phyloP scores from a whole-genome alignment of 2,888 invertebrate genomes.

The Patella ulyssiponensis region DNA sequence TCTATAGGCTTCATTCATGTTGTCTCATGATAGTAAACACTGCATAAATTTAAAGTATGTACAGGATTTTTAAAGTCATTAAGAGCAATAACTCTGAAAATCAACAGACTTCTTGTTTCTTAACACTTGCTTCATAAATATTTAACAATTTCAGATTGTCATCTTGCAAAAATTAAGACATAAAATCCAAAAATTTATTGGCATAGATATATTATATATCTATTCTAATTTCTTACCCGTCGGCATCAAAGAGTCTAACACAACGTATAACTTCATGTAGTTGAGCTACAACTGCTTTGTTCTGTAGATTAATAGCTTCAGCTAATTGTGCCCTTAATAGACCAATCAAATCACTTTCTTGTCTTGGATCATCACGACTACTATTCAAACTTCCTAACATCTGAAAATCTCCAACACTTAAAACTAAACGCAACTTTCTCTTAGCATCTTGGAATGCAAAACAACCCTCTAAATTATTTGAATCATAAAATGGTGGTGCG shows the following conservation, averaged over 20 bases:
- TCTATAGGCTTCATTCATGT: too few species aligned
- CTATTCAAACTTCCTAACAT: constrained; percentile 41
- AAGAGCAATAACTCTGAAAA: too few species aligned
- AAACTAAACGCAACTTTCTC: constrained; percentile 89
- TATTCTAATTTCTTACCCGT: constrained; percentile 72
- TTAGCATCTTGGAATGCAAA: constrained; percentile 82
- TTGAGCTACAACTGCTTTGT: constrained; percentile 83
- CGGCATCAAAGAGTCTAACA: constrained; percentile 81
- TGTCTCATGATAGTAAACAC: neutral
- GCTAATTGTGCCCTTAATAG: constrained; percentile 78
- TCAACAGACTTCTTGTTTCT: too few species aligned
- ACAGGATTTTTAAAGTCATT: too few species aligned
- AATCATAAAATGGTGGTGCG: constrained; percentile 60
- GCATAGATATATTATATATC: constrained; percentile 5
- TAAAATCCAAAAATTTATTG: neutral
- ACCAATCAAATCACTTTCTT: constrained; percentile 64
- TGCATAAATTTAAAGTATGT: too few species aligned
- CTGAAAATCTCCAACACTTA: constrained; percentile 85
- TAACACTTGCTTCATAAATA: neutral
- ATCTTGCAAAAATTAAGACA: neutral
- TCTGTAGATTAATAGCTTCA: constrained; percentile 85
- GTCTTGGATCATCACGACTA: constrained; percentile 32
- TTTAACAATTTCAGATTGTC: neutral
- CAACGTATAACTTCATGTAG: constrained; percentile 88
- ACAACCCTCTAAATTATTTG: constrained; percentile 76